Conservation (phyloP, 1,140 invertebrate species). For the Propsilocerus akamusi region DNA sequence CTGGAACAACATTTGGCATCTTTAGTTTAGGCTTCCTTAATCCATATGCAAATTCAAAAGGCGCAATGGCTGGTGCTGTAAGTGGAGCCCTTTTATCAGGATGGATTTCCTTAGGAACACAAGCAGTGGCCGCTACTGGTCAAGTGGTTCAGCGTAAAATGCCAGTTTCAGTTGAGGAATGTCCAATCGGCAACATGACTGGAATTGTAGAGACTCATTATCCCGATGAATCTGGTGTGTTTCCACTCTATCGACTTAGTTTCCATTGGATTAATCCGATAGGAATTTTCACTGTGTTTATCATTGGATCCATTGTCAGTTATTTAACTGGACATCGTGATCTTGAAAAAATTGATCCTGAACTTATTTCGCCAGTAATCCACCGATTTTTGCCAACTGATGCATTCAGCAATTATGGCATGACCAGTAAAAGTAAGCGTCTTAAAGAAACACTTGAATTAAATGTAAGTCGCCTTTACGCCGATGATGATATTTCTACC, state of each 20-base stretch:
- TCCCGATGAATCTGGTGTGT: slow-evolving; percentile 31
- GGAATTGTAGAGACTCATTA: slow-evolving; percentile 12
- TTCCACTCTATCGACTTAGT: slow-evolving; percentile 48
- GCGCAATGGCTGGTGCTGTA: slow-evolving; percentile 34
- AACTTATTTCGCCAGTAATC: slow-evolving; percentile 37
- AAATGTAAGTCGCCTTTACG: background rate
- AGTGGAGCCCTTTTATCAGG: slow-evolving; percentile 33
- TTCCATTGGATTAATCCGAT: slow-evolving; percentile 62
- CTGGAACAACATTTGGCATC: slow-evolving; percentile 65
- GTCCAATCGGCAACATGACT: slow-evolving; percentile 15
- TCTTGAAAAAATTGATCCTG: slow-evolving; percentile 32
- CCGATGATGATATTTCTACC: background rate
- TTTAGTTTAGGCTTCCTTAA: slow-evolving; percentile 72
- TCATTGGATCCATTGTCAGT: slow-evolving; percentile 44
- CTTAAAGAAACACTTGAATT: background rate
- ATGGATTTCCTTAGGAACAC: slow-evolving; percentile 33
- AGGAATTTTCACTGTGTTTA: slow-evolving; percentile 36
- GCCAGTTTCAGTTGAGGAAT: slow-evolving; percentile 21
- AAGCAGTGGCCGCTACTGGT: slow-evolving; percentile 24
- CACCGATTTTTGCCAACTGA: slow-evolving; percentile 25
- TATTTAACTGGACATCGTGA: slow-evolving; percentile 43
- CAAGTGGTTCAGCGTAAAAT: slow-evolving; percentile 24
- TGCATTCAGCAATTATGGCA: slow-evolving; percentile 11
- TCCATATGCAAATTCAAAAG: slow-evolving; percentile 58
- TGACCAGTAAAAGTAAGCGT: background rate